Evolutionary conservation across 2,888 invertebrate species (phyloP).

Genomic region (Scaeva pyrastri): DNA sequence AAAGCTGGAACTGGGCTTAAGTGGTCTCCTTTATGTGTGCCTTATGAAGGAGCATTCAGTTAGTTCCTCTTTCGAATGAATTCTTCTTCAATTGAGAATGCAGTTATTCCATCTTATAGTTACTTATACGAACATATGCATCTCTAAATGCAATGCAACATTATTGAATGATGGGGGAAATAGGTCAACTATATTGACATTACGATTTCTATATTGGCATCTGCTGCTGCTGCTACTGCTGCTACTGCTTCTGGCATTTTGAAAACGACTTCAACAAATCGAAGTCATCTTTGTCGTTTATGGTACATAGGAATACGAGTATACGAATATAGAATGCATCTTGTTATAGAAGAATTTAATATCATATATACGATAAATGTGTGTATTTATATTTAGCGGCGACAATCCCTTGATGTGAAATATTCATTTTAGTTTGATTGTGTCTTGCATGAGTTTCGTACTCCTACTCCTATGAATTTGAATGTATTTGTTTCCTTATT

Average conservation of each 20-base stretch:
- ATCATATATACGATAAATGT: neutral
- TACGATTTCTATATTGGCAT: conserved; percentile 53
- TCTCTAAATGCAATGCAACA: conserved; percentile 39
- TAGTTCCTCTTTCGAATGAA: conserved; percentile 18
- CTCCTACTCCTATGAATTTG: neutral
- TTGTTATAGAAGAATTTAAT: conserved; percentile 10
- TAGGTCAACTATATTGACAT: conserved; percentile 75
- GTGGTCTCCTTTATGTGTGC: conserved; percentile 52
- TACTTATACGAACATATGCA: conserved; percentile 1
- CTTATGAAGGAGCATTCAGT: conserved; percentile 27
- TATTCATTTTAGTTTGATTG: conserved; percentile 29
- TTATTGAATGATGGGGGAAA: conserved; percentile 62
- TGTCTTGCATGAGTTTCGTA: neutral
- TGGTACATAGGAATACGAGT: too few species aligned
- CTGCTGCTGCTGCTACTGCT: conserved; percentile 28
- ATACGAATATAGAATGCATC: neutral
- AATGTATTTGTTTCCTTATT: conserved; percentile 36
- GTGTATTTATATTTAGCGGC: conserved; percentile 15
- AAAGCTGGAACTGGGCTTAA: conserved; percentile 32
- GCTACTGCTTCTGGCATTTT: conserved; percentile 32
- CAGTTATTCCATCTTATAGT: conserved; percentile 19
- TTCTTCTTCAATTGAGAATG: conserved; percentile 65
- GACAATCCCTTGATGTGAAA: conserved; percentile 51
- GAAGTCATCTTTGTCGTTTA: conserved; percentile 53
- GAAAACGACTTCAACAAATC: conserved; percentile 51